These are phyloP conservation scores for Virgularia gustaviana DNA, from an alignment of 92 coral and sea anemone genomes.

Conservation along the genomic window DNA sequence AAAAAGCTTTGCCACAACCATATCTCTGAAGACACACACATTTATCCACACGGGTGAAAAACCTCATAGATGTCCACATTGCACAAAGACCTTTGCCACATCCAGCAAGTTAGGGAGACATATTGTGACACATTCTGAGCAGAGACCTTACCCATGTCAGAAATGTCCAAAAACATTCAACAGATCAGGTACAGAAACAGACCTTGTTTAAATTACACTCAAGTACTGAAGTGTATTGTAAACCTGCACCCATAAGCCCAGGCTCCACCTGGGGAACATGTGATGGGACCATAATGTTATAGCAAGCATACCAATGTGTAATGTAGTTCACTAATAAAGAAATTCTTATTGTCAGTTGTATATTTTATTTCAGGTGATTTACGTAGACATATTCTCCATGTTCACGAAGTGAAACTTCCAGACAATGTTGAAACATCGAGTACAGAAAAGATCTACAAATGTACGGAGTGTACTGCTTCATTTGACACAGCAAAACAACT, in stretches of 20 bases:
- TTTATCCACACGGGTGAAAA: slow-evolving; percentile 98
- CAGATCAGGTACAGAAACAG: slow-evolving; percentile 99
- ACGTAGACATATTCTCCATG: slow-evolving; percentile 82
- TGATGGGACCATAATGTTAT: no score
- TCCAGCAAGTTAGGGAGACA: slow-evolving; percentile 97
- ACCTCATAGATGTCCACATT: slow-evolving; percentile 98
- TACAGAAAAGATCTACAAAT: neutral
- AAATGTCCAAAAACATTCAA: slow-evolving; percentile 95
- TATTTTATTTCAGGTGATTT: slow-evolving; percentile 77
- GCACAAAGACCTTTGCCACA: slow-evolving; percentile 97
- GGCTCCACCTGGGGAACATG: no score
- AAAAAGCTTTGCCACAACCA: slow-evolving; percentile 95
- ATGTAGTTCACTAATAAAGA: no score
- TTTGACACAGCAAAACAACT: neutral
- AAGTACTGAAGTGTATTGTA: no score
- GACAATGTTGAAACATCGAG: neutral
- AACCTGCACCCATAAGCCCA: no score
- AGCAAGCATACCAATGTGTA: no score
- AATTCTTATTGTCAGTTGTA: no score
- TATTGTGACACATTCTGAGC: slow-evolving; percentile 96
- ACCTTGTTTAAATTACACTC: no score
- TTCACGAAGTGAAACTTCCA: slow-evolving; percentile 63
- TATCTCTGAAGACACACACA: slow-evolving; percentile 96
- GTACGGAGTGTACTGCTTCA: neutral
- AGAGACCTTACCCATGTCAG: slow-evolving; percentile 85